A percentile compares a stretch with the other conserved stretches of the same genome.
phyloP scores from a whole-genome alignment of 2,797 vertebrate species.

The Cryptoblepharus egeriae region DNA sequence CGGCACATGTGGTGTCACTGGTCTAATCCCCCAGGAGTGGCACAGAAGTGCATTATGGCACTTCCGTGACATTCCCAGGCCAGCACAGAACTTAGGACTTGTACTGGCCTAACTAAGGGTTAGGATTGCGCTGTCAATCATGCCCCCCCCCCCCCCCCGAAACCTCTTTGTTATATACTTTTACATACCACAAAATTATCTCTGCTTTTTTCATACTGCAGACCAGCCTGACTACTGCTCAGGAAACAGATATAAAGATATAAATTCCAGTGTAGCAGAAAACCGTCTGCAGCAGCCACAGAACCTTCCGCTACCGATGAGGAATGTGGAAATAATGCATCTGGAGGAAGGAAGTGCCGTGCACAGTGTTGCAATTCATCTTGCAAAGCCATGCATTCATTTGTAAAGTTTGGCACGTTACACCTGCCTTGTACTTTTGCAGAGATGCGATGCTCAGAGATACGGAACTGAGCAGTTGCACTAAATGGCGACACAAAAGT shows the following conservation, averaged over 20 bases:
- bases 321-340: fast-evolving
- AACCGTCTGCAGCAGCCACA: not conserved
- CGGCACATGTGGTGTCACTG: too few species aligned
- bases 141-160: too few species aligned
- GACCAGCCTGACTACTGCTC: too few species aligned
- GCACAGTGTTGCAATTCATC: not conserved
- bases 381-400: not conserved
- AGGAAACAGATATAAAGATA: not conserved
- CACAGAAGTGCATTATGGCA: too few species aligned
- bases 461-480: not conserved
- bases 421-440: not conserved
- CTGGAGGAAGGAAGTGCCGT: fast-evolving
- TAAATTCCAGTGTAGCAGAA: not conserved
- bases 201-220: too few species aligned
- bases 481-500: not conserved
- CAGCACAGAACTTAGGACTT: too few species aligned
- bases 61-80: too few species aligned
- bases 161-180: too few species aligned
- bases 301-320: not conserved
- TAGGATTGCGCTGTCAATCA: too few species aligned
- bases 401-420: not conserved
- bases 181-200: too few species aligned
- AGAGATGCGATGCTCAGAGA: not conserved
- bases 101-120: too few species aligned
- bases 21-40: too few species aligned